These are phyloP conservation scores for Poeciliopsis turrubarensis DNA, from an alignment of 2,113 vertebrate genomes.

Conservation along the genomic window DNA sequence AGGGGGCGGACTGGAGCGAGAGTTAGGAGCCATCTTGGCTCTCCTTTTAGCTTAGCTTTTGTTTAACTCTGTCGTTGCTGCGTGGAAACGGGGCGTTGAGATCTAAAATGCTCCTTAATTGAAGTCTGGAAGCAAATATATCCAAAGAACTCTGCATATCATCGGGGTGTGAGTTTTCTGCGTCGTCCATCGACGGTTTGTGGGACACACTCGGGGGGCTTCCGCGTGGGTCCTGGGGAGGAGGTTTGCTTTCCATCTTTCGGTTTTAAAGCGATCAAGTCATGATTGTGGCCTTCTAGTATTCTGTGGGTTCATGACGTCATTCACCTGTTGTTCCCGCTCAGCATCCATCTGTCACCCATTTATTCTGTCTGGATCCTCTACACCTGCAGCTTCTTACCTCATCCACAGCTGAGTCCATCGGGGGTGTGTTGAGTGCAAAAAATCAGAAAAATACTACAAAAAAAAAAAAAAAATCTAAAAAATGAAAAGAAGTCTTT, in stretches of 20 bases:
- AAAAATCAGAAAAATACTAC: slow-evolving; percentile 42
- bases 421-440: slow-evolving; percentile 73
- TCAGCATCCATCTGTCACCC: slow-evolving; percentile 25
- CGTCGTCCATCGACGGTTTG: slow-evolving; percentile 12
- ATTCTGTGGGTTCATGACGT: slow-evolving; percentile 76
- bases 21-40: background rate
- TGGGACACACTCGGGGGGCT: background rate
- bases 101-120: slow-evolving; percentile 42
- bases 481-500: slow-evolving; percentile 60
- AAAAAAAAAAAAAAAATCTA: background rate
- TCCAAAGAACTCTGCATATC: slow-evolving; percentile 78
- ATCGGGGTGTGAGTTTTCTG: slow-evolving; percentile 35
- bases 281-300: slow-evolving; percentile 83
- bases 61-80: slow-evolving; percentile 38
- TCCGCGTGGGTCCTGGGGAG: slow-evolving; percentile 28
- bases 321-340: slow-evolving; percentile 40
- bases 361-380: slow-evolving; percentile 60
- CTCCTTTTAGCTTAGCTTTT: slow-evolving; percentile 22
- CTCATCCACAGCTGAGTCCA: slow-evolving; percentile 78
- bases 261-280: slow-evolving; percentile 58
- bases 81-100: background rate
- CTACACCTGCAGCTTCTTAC: slow-evolving; percentile 71
- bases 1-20: background rate
- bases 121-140: slow-evolving; percentile 64
- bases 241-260: slow-evolving; percentile 35